Evolutionary conservation across 2,888 invertebrate genomes (phyloP), one percentile per base, ranked within the genome.

Genomic region (Synanthedon andrenaeformis): DNA sequence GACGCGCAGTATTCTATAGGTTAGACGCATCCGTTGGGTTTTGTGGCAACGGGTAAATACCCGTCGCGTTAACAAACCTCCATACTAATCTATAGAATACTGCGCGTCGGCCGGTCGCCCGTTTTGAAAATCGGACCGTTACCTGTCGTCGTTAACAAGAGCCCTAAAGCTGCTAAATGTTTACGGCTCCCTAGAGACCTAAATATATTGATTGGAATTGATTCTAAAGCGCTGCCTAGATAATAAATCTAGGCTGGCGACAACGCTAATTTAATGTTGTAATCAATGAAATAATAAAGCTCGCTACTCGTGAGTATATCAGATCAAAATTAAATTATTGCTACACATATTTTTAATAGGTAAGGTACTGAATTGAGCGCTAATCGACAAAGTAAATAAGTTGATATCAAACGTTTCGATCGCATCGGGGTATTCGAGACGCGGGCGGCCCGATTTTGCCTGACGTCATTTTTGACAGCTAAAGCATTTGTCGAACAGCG

Each of bases 381-480:
- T 14, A 13, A 45, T 45, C 48, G 48, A 45, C 45, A 52, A 54
- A 56, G 54, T 53, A 56, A 57, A 72, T 66, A 67, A 61, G 67
- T 61, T 62, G 65, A 62, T 82, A 84, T 82, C 82, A 58, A 62
- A 45, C 50, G 59, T 57, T 65, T 70, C 62, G 78, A 85, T 83
- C 85, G 66, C 69, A 61, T 62, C 65, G 64, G 65, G 59, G 56
- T 57, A 55, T 19, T 45, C 17, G 49, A 17, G 49, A 19, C 49
- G 49, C 49, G 49, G 23, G 49, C 49, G 51, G 35, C 69, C 68
- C 74, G 74, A 73, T 79, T 83, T 35, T 79, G 78, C 83, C 85
- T 82, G 86, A 87, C 86, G 85, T 87, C 86, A 79, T 60, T 76
- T 82, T 79, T 86, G 87, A 87, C 87, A 87, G 84, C 78, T 82